These are phyloP conservation scores for Andrena camellia DNA, from an alignment of 2,888 invertebrate species.

Conservation along the genomic window DNA sequence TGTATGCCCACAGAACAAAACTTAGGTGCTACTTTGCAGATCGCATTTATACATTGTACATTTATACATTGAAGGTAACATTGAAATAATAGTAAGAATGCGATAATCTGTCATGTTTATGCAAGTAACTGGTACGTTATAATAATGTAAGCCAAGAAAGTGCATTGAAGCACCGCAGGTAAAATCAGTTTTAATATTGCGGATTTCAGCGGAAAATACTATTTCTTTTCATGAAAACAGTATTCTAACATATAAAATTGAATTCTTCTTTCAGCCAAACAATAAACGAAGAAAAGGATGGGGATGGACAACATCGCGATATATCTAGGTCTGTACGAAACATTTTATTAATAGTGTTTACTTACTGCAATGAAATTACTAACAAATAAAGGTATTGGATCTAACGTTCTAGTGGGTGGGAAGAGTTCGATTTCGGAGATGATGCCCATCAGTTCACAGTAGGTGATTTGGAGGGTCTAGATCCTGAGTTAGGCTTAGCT, in stretches of 20 bases:
- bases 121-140: conserved; percentile 12
- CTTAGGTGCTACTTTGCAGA: conserved; percentile 29
- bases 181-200: conserved; percentile 16
- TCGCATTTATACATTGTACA: conserved; percentile 41
- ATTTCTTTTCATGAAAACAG: neutral
- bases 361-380: neutral
- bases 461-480: conserved; percentile 91
- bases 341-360: neutral
- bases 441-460: conserved; percentile 87
- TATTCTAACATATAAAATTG: conserved; percentile 40
- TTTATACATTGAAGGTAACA: conserved; percentile 50
- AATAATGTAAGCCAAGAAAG: conserved; percentile 11
- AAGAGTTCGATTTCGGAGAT: conserved; percentile 82
- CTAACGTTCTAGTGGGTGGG: conserved; percentile 78
- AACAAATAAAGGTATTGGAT: neutral
- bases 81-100: conserved; percentile 19
- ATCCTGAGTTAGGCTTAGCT: conserved; percentile 92
- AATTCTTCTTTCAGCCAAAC: conserved; percentile 87
- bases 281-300: conserved; percentile 89
- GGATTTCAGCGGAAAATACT: conserved; percentile 12
- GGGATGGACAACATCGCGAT: conserved; percentile 87
- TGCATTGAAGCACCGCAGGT: neutral
- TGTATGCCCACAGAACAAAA: conserved; percentile 23
- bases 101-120: conserved; percentile 13
- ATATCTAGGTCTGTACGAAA: conserved; percentile 85